Percentiles rank a stretch among this genome's conserved stretches.
Evolutionary conservation across 1,140 invertebrate genomes (phyloP).

Genomic region (Oedothorax gibbosus): DNA sequence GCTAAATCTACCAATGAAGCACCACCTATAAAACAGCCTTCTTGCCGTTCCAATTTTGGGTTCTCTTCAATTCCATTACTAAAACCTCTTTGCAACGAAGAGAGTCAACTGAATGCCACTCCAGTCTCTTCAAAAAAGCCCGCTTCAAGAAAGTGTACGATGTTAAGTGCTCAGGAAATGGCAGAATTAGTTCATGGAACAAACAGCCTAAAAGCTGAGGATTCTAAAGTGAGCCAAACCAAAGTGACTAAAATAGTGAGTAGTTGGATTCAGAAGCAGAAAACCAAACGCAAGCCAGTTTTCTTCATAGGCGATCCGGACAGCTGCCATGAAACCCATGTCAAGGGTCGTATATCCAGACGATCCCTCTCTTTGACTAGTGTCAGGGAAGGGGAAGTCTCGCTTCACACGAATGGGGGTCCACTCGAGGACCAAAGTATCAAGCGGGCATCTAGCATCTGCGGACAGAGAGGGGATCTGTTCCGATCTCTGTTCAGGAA

Average conservation of each 20-base stretch:
- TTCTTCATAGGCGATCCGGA: constrained; percentile 49
- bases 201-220: not conserved
- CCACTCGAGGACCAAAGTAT: not conserved
- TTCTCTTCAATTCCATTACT: not conserved
- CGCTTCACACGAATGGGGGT: constrained; percentile 6
- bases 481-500: too few species aligned
- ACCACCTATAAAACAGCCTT: constrained; percentile 35
- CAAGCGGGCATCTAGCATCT: not conserved
- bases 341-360: constrained; percentile 21
- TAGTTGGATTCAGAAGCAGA: constrained; percentile 56
- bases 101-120: not conserved
- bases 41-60: not conserved
- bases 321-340: not conserved
- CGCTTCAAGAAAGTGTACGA: constrained; percentile 28
- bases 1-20: constrained; percentile 16
- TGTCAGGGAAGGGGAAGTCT: constrained; percentile 43
- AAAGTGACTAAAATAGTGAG: constrained; percentile 39
- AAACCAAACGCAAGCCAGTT: constrained; percentile 50
- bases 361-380: constrained; percentile 46
- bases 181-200: constrained; percentile 49
- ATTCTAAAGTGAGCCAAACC: constrained; percentile 13
- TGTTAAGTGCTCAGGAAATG: constrained; percentile 53
- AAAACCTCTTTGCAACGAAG: constrained; percentile 13
- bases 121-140: not conserved
- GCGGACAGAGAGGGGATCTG: not conserved